Percentiles rank a stretch among this genome's conserved stretches.
phyloP scores from a whole-genome alignment of 2,888 invertebrate genomes.

The Rhingia rostrata region DNA sequence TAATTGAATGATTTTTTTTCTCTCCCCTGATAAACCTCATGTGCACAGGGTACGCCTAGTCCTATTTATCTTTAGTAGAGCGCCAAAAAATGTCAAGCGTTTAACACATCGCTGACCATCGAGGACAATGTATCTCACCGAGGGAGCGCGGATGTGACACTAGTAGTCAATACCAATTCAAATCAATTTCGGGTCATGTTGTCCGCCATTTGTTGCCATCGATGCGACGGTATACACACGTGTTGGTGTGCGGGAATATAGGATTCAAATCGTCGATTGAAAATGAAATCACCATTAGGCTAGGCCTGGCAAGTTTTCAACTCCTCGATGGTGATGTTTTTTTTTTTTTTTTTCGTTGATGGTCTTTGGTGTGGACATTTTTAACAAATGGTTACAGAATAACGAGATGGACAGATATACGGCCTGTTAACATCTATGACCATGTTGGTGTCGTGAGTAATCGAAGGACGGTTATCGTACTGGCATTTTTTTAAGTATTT shows the following conservation, averaged over 20 bases:
- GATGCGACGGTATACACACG: constrained; percentile 29
- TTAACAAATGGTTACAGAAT: not conserved
- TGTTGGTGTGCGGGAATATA: not conserved
- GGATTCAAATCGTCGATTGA: constrained; percentile 26
- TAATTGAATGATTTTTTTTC: constrained; percentile 10
- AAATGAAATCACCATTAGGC: constrained; percentile 36
- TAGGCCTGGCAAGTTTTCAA: constrained; percentile 2
- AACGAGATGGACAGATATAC: not conserved
- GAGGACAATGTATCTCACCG: constrained; percentile 41
- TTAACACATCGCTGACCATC: constrained; percentile 49
- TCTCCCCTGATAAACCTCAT: not conserved
- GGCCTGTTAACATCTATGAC: too few species aligned
- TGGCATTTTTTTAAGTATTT: too few species aligned
- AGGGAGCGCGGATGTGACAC: constrained; percentile 16
- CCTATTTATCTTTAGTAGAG: not conserved
- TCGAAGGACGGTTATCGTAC: too few species aligned
- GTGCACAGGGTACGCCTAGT: not conserved
- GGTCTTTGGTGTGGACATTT: not conserved
- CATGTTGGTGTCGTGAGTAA: too few species aligned
- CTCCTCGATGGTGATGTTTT: not conserved
- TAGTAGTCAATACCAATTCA: constrained; percentile 60
- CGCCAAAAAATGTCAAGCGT: not conserved
- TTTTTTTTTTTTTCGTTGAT: too few species aligned
- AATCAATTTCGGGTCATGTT: constrained; percentile 68
- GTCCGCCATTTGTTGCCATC: constrained; percentile 30